Evolutionary conservation across 2,888 invertebrate genomes (phyloP), one percentile per base, ranked within the genome.

Genomic region (Yponomeuta sedellus): DNA sequence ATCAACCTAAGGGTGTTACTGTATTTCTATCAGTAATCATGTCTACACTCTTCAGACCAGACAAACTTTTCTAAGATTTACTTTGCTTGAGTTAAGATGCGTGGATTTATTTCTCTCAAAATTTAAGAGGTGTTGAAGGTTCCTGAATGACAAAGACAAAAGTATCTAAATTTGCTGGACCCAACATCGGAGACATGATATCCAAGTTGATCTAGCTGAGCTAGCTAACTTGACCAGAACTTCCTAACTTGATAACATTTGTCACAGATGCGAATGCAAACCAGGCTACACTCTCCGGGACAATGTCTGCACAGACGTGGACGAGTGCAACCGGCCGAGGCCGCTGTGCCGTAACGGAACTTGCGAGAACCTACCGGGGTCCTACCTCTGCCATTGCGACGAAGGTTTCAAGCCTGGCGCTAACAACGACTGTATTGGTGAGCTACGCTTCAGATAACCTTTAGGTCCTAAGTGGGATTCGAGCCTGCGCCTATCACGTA

Each of bases 371-470:
- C 86, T 93, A 63, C 91, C 94, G 59, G 96, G 96, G 20, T 91
- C 93, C 1, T 96, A 95, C 86, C 92, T 92, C 71, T 96, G 96
- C 75, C 94, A 94, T 75, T 96, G 96, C 75, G 94, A 95, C 73
- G 92, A 92, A 1, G 96, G 96, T 0, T 96, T 96, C 86, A 95
- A 95, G 77, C 91, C 96, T 0, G 95, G 95, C 64, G 93, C 94
- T 10, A 95, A 94, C 73, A 95, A 95, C 74, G 96, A 96, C 77
- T 97, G 97, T 75, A 93, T 95, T 62, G 95, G 95, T 94, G 66
- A 80, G 86, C 73, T 11, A 12, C 1, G 86, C 73, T 11, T 11
- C 8, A 34, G 34, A 8, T 5, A 34, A 34, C 10, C 34, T 34
- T 8, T 8, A 34, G 34, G 25, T 25, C 25, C 25, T 25, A 25